A percentile compares a stretch with the other conserved stretches of the same genome.
Evolutionary conservation across 2,797 vertebrate species (phyloP).

Genomic region (Eleutherodactylus coqui): DNA sequence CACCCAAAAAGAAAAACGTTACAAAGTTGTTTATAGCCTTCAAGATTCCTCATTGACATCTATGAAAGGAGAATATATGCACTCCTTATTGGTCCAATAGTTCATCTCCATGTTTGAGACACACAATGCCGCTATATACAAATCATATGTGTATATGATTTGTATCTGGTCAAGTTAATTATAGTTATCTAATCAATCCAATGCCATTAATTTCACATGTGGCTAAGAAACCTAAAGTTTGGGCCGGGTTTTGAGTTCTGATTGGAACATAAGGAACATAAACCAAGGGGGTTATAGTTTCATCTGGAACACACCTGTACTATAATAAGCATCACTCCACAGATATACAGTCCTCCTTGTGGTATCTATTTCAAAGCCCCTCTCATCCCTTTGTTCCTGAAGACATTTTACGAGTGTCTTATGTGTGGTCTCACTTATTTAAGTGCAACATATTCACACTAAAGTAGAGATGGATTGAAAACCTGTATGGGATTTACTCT

Average conservation of each 20-base stretch:
- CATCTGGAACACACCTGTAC: slow-evolving; percentile 59
- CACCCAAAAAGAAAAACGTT: too few relatives aligned
- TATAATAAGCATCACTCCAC: slow-evolving; percentile 18
- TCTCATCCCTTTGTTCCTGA: slow-evolving; percentile 57
- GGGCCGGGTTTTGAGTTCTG: too few relatives aligned
- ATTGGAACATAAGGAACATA: too few relatives aligned
- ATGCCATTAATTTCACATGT: too few relatives aligned
- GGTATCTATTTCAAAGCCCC: slow-evolving; percentile 60
- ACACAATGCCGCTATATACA: not conserved
- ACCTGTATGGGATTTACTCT: slow-evolving; percentile 18
- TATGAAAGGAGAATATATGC: not conserved
- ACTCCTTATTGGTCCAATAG: not conserved
- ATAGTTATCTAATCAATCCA: too few relatives aligned
- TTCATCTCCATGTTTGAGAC: not conserved
- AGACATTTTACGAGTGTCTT: slow-evolving; percentile 47
- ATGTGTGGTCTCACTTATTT: slow-evolving; percentile 35
- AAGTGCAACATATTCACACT: slow-evolving; percentile 56
- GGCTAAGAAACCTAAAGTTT: too few relatives aligned
- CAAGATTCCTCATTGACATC: not conserved
- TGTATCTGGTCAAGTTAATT: too few relatives aligned
- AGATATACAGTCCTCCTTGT: slow-evolving; percentile 8
- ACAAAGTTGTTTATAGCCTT: not conserved
- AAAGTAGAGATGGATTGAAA: not conserved
- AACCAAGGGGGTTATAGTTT: not conserved
- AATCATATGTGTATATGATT: too few relatives aligned